Base-by-base conservation (phyloP, 1,140 invertebrate genomes). In the Ptiloglossa arizonensis region DNA sequence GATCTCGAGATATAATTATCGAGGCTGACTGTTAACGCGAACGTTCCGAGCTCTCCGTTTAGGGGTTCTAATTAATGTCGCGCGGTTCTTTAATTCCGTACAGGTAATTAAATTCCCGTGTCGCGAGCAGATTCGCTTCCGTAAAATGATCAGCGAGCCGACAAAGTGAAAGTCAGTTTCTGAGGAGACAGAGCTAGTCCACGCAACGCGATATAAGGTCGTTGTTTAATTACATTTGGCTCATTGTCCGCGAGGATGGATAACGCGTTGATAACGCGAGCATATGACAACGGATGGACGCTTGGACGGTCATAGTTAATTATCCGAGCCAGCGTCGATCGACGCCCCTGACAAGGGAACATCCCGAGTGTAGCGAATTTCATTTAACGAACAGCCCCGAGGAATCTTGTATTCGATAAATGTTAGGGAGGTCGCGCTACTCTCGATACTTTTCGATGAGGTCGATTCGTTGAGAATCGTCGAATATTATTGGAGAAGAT, bases 201-300 rank as follows among this genome's bases (percentile, higher is more conserved):
- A 50, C 44, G 57, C 44, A 62, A 63, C 29, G 8, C 24, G 60
- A 63, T 38, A 72, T 38, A 72, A 63, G 44, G 29, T 17, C 32
- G 44, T 5, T 44, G 44, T 63, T 64, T 64, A 54, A 73, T 73
- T 64, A 64, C 70, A 54, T 54, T 73, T 73, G 35, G 59, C 46
- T 64, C 48, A 73, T 64, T 73, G 70, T 73, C 46, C 46, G 8
- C 35, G 70, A 73, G n/a, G n/a, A 63, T 5, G 29, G 44, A 73
- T 73, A 41, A 73, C n/a, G 59, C 9, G 38, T 11, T 35, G 59
- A 62, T 62, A 41, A 62, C 59, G n/a, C 9, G n/a, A 6, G 1
- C 50, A 27, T 17, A 15, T 50, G 44, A 17, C 57, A 35, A 19
- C n/a, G 32, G n/a, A n/a, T 60, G 9, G 57, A 29, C 38, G 19